Percentiles rank a stretch among this genome's conserved stretches.
phyloP scores from a whole-genome alignment of 2,888 invertebrate genomes.

The Rhorus exstirpatorius region DNA sequence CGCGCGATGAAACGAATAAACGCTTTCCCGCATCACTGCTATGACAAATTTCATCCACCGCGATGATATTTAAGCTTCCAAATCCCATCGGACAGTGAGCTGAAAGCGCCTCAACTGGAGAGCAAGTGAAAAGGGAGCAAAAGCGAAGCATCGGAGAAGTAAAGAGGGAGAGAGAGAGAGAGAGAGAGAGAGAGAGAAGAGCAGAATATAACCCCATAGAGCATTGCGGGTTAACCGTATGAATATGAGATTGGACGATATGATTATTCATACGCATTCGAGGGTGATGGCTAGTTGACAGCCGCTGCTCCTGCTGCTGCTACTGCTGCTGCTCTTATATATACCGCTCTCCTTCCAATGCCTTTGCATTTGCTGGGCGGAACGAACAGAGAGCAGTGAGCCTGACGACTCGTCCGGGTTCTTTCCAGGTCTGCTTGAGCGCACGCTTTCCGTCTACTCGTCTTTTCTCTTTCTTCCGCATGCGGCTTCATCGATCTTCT shows the following conservation, averaged over 20 bases:
- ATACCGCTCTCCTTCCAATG: constrained; percentile 29
- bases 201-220: constrained; percentile 44
- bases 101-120: constrained; percentile 10
- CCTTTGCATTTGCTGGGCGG: constrained; percentile 33
- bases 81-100: constrained; percentile 71
- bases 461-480: constrained; percentile 27
- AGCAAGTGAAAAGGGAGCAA: constrained; percentile 64
- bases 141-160: constrained; percentile 18
- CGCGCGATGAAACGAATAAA: constrained; percentile 59
- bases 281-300: constrained; percentile 81
- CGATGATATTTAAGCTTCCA: constrained; percentile 52
- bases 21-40: constrained; percentile 21
- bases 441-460: constrained; percentile 19
- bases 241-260: constrained; percentile 80
- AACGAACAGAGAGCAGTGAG: neutral
- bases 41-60: constrained; percentile 73
- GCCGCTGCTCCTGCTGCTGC: constrained; percentile 75
- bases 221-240: constrained; percentile 69
- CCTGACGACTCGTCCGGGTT: constrained; percentile 8
- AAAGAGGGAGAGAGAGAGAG: neutral
- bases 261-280: constrained; percentile 82
- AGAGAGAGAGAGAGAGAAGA: constrained; percentile 21
- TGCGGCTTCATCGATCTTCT: constrained; percentile 20
- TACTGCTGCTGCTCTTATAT: constrained; percentile 66
- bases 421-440: constrained; percentile 29